Conservation (phyloP, 2,113 vertebrate species). For the Tympanuchus pallidicinctus region DNA sequence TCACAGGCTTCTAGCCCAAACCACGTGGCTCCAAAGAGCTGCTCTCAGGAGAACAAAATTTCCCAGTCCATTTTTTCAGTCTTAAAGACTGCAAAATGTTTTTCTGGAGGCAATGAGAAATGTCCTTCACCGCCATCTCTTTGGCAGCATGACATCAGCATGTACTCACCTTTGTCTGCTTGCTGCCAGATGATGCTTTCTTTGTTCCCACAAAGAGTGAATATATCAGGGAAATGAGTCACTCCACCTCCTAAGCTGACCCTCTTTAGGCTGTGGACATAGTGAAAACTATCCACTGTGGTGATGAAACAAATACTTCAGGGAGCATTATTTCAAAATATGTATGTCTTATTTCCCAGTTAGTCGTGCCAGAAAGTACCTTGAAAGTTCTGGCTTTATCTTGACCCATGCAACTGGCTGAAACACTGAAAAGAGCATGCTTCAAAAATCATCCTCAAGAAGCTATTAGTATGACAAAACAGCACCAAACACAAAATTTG, state of each 20-base stretch:
- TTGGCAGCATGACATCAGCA: not conserved
- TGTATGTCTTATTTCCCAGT: not conserved
- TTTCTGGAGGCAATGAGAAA: not conserved
- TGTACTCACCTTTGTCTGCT: not conserved
- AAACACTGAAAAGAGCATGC: not conserved
- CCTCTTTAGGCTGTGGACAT: not conserved
- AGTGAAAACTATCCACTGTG: not conserved
- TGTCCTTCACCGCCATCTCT: not conserved
- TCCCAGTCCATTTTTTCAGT: not conserved
- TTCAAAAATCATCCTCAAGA: not conserved
- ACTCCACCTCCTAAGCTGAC: not conserved
- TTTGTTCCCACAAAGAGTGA: not conserved
- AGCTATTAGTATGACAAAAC: not conserved
- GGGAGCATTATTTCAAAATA: not conserved
- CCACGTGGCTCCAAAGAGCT: not conserved
- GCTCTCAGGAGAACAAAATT: not conserved
- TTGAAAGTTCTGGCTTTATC: not conserved
- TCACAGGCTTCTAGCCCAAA: not conserved
- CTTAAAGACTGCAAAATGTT: not conserved
- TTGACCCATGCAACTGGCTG: not conserved
- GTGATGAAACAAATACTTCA: not conserved
- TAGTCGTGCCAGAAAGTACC: not conserved
- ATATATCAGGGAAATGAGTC: constrained; percentile 7
- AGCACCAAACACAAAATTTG: not conserved
- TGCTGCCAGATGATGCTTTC: not conserved